Conservation (phyloP, 2,888 invertebrate species). For the Antitype chi region DNA sequence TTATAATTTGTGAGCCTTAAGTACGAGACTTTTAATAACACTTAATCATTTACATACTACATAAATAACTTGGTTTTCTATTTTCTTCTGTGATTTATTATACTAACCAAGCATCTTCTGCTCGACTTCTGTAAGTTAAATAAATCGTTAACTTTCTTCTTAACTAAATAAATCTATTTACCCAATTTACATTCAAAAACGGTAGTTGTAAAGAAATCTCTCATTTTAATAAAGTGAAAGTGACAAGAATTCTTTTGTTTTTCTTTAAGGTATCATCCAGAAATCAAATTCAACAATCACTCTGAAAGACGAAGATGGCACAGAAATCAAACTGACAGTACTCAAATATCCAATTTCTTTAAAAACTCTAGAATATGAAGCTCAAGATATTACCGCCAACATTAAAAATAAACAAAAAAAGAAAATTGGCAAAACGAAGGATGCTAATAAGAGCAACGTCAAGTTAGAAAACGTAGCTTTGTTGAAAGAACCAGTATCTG, state of each 20-base stretch:
- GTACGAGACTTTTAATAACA: no score
- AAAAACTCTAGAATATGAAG: conserved; percentile 70
- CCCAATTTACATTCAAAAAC: not conserved
- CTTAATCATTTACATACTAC: not conserved
- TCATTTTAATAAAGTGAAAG: not conserved
- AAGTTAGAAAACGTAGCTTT: conserved; percentile 62
- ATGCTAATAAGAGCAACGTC: not conserved
- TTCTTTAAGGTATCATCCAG: conserved; percentile 83
- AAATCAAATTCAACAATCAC: conserved; percentile 76
- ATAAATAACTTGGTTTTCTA: not conserved
- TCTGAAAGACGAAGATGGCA: conserved; percentile 78
- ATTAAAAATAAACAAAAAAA: conserved; percentile 25
- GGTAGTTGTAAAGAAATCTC: not conserved
- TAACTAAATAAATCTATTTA: not conserved
- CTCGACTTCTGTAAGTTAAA: not conserved
- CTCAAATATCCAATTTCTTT: conserved; percentile 79
- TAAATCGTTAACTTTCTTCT: not conserved
- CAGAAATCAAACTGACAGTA: conserved; percentile 74
- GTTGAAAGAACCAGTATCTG: conserved; percentile 76
- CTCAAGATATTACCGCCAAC: conserved; percentile 57
- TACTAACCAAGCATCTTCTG: not conserved
- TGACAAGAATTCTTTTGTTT: conserved; percentile 42
- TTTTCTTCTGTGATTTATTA: not conserved
- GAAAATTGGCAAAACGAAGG: conserved; percentile 29
- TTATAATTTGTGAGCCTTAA: not conserved